Conservation (phyloP, 2,888 invertebrate genomes). For the Drosophila paracracens region DNA sequence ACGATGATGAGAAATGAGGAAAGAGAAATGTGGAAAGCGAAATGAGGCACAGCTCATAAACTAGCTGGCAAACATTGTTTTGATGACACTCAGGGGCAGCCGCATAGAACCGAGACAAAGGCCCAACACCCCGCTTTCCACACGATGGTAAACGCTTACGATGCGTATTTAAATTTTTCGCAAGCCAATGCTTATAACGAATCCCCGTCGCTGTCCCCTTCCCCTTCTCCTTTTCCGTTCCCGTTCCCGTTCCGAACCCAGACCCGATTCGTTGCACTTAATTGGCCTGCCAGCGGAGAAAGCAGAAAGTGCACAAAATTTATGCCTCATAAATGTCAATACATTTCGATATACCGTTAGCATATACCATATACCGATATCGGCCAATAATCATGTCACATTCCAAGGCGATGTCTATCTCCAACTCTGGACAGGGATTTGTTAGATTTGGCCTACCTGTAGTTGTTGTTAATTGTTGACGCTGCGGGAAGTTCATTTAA, state of each 20-base stretch:
- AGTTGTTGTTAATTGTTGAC: slow-evolving; percentile 1
- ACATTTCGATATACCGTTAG: slow-evolving; percentile 23
- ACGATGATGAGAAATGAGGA: slow-evolving; percentile 36
- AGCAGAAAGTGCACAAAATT: slow-evolving; percentile 67
- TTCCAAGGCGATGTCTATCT: slow-evolving; percentile 53
- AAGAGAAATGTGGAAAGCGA: slow-evolving; percentile 4
- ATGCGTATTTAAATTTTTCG: slow-evolving; percentile 71
- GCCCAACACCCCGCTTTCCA: slow-evolving; percentile 51
- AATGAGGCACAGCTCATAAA: slow-evolving; percentile 74
- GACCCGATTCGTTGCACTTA: slow-evolving; percentile 73
- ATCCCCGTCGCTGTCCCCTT: slow-evolving; percentile 18
- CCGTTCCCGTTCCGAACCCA: slow-evolving; percentile 1
- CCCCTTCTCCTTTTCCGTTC: not conserved
- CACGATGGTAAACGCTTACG: slow-evolving; percentile 25
- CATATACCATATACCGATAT: not conserved
- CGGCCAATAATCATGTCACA: slow-evolving; percentile 16
- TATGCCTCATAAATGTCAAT: slow-evolving; percentile 77
- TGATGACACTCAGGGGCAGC: slow-evolving; percentile 78
- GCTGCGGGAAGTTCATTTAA: slow-evolving; percentile 10
- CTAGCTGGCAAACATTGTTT: slow-evolving; percentile 77
- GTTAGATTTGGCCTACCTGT: slow-evolving; percentile 7
- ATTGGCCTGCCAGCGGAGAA: slow-evolving; percentile 58
- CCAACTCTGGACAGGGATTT: not conserved
- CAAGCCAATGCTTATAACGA: slow-evolving; percentile 67
- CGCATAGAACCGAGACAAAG: slow-evolving; percentile 21